Conservation (phyloP, 2,113 vertebrate genomes). For the Chlorodrepanis virens region DNA sequence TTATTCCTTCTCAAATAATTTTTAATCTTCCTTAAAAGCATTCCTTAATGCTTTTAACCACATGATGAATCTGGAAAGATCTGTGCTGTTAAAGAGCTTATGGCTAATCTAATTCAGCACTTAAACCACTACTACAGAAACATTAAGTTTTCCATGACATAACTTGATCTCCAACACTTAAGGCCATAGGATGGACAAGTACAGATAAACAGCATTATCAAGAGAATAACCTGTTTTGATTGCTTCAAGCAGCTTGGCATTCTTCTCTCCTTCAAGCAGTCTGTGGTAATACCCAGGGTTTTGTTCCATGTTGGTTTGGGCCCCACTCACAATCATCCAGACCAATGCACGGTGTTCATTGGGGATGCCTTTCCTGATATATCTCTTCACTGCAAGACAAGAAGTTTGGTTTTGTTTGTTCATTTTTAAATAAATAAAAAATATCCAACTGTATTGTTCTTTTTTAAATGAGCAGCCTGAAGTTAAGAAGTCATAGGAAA, state of each 20-base stretch:
- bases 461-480: not conserved
- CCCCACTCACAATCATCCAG: constrained; percentile 93
- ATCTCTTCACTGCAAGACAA: constrained; percentile 87
- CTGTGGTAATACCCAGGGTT: constrained; percentile 87
- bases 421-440: not conserved
- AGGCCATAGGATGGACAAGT: not conserved
- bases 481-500: not conserved
- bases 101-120: constrained; percentile 16
- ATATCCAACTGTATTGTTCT: not conserved
- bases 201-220: not conserved
- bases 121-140: constrained; percentile 15
- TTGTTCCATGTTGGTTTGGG: constrained; percentile 84
- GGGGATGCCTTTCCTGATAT: constrained; percentile 91
- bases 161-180: constrained; percentile 10
- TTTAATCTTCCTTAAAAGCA: not conserved
- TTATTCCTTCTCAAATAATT: not conserved
- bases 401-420: not conserved
- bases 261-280: constrained; percentile 80
- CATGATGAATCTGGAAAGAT: not conserved
- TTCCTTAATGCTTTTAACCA: not conserved
- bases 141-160: constrained; percentile 17
- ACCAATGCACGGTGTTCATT: constrained; percentile 84
- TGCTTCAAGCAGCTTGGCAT: constrained; percentile 82
- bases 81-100: constrained; percentile 25
- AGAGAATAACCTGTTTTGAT: constrained; percentile 83